These are phyloP conservation scores for Chondrosia reniformis DNA, from an alignment of 37 sponge, comb jelly and placozoan genomes.

Conservation along the genomic window DNA sequence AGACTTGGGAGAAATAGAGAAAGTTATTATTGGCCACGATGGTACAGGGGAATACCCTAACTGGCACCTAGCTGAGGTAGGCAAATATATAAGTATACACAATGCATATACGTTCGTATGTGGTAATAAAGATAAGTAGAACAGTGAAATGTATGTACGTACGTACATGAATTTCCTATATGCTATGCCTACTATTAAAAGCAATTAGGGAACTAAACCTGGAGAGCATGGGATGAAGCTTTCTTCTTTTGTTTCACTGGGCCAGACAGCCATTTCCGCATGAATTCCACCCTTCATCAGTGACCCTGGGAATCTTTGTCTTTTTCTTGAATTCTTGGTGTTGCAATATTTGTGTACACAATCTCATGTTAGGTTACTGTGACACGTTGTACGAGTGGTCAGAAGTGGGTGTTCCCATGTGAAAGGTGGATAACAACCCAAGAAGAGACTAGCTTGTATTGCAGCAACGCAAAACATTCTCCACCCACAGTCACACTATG, in stretches of 20 bases:
- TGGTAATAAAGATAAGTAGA: not conserved
- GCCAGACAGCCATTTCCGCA: not conserved
- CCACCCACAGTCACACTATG: not conserved
- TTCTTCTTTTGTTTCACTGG: not conserved
- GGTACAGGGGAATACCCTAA: constrained; percentile 57
- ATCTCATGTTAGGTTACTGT: constrained; percentile 29
- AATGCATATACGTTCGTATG: not conserved
- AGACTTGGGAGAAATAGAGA: constrained; percentile 20
- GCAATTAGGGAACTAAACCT: too few relatives aligned
- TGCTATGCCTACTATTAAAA: too few relatives aligned
- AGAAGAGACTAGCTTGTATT: constrained; percentile 5
- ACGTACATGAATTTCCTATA: too few relatives aligned
- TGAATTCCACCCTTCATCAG: too few relatives aligned
- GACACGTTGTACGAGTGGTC: constrained; percentile 24
- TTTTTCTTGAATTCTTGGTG: not conserved
- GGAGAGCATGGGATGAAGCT: too few relatives aligned
- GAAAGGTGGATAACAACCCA: constrained; percentile 69
- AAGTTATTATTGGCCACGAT: constrained; percentile 66
- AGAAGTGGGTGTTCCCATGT: constrained; percentile 68
- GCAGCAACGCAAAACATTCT: constrained; percentile 9
- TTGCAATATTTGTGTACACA: not conserved
- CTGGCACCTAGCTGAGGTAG: constrained; percentile 63
- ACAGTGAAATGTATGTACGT: too few relatives aligned
- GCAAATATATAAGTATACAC: not conserved
- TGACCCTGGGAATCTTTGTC: too few relatives aligned